Conservation (phyloP, 1,140 invertebrate species). For the Apis dorsata region DNA sequence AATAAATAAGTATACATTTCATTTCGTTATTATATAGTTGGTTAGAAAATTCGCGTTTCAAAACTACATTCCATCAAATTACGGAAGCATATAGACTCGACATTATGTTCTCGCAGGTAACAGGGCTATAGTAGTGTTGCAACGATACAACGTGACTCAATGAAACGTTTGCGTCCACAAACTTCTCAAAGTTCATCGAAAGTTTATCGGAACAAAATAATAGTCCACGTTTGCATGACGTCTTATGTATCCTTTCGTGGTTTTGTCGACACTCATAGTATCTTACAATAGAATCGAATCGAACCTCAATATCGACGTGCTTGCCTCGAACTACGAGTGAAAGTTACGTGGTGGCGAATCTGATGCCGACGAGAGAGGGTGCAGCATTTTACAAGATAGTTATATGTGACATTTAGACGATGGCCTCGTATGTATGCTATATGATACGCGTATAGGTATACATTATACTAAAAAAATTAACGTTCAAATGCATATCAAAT, state of each 20-base stretch:
- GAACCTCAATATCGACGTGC: not conserved
- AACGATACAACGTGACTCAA: slow-evolving; percentile 19
- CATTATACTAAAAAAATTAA: too few species aligned
- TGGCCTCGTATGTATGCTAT: not conserved
- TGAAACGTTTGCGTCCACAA: not conserved
- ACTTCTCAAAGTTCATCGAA: slow-evolving; percentile 33
- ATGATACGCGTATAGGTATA: too few species aligned
- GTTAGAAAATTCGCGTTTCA: slow-evolving; percentile 10
- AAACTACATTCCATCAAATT: slow-evolving; percentile 25
- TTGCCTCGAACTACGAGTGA: slow-evolving; percentile 40
- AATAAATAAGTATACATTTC: not conserved
- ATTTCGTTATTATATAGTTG: not conserved
- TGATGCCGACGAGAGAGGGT: slow-evolving; percentile 37
- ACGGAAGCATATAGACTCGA: not conserved
- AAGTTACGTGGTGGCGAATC: slow-evolving; percentile 42
- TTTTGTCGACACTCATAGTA: not conserved
- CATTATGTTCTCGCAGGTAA: not conserved
- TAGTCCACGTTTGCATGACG: not conserved
- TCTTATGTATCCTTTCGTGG: not conserved
- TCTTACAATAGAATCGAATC: slow-evolving; percentile 31
- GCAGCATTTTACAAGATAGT: slow-evolving; percentile 38
- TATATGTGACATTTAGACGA: slow-evolving; percentile 60
- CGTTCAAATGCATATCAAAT: too few species aligned
- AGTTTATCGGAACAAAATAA: slow-evolving; percentile 17
- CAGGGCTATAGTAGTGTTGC: not conserved